phyloP scores from a whole-genome alignment of 2,888 invertebrate genomes.

The Drosophila macrospina region DNA sequence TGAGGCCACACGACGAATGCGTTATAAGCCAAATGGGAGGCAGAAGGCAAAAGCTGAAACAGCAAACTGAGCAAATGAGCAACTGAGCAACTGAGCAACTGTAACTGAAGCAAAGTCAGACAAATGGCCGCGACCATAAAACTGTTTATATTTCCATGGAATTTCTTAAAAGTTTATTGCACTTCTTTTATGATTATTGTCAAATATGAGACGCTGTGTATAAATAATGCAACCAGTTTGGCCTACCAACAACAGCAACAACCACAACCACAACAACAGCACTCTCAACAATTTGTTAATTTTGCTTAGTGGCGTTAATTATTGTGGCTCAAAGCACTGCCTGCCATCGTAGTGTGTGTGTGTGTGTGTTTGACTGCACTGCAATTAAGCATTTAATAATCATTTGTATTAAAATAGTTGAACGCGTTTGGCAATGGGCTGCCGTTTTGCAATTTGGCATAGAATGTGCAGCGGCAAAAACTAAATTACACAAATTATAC shows the following conservation, averaged over 20 bases:
- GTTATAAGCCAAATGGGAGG: slow-evolving; percentile 42
- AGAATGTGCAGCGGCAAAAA: slow-evolving; percentile 56
- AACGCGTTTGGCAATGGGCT: slow-evolving; percentile 70
- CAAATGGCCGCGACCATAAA: slow-evolving; percentile 53
- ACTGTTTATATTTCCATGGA: slow-evolving; percentile 66
- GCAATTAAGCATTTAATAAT: slow-evolving; percentile 76
- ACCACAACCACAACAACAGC: not conserved
- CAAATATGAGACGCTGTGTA: slow-evolving; percentile 27
- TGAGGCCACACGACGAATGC: slow-evolving; percentile 71
- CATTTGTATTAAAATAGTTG: slow-evolving; percentile 68
- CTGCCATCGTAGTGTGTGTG: slow-evolving; percentile 15
- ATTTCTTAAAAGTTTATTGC: slow-evolving; percentile 77
- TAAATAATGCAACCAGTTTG: slow-evolving; percentile 71
- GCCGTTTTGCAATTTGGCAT: slow-evolving; percentile 68
- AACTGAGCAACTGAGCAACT: slow-evolving; percentile 13
- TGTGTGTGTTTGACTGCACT: slow-evolving; percentile 32
- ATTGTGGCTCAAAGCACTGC: slow-evolving; percentile 68
- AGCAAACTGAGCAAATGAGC: not conserved
- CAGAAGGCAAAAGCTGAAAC: slow-evolving; percentile 15
- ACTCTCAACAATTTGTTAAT: slow-evolving; percentile 66
- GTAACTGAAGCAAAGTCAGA: slow-evolving; percentile 44
- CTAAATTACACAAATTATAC: slow-evolving; percentile 26
- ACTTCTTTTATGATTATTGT: slow-evolving; percentile 58
- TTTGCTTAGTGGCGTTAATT: slow-evolving; percentile 66
- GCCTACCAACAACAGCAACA: slow-evolving; percentile 24